Evolutionary conservation across 2,888 invertebrate genomes (phyloP), one percentile per base, ranked within the genome.

Genomic region (Entomobrya multifasciata): DNA sequence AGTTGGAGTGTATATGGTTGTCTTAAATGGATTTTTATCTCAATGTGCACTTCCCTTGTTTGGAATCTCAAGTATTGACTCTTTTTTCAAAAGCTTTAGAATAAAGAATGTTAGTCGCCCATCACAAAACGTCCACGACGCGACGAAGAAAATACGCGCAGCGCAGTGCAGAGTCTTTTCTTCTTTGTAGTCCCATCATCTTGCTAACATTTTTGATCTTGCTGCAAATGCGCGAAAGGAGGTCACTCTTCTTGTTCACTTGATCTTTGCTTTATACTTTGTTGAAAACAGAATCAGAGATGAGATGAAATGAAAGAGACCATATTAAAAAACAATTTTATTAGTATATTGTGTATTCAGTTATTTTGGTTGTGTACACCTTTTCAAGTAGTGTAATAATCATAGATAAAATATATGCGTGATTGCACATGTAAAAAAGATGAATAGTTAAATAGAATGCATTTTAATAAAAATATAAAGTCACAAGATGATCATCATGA

Each of bases 201-300:
- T n/a, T n/a, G n/a, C n/a, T n/a, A n/a, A 20, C 65, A 49, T 55
- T 74, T 55, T 30, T 76, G 52, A 55, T 76, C 76, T 60, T 57
- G 67, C n/a, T n/a, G n/a, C n/a, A n/a, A n/a, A n/a, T n/a, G n/a
- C 44, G 79, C 80, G 86, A 86, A 86, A 86, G 86, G 86, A 80
- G 86, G 86, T 86, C 86, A 86, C 44, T 57, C 76, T 20, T 27
- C n/a, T n/a, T n/a, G n/a, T n/a, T n/a, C n/a, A n/a, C n/a, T n/a
- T n/a, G n/a, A n/a, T n/a, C n/a, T n/a, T n/a, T n/a, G n/a, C 76
- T 36, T 10, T 30, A 30, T 15, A 13, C 8, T 36, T 30, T 36
- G 41, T 44, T n/a, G 22, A 36, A 20, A 84, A n/a, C n/a, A n/a
- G n/a, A n/a, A n/a, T n/a, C n/a, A n/a, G n/a, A n/a, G n/a, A n/a